These are phyloP conservation scores for Eristalis intricaria DNA, from an alignment of 2,888 invertebrate genomes.

Conservation along the genomic window DNA sequence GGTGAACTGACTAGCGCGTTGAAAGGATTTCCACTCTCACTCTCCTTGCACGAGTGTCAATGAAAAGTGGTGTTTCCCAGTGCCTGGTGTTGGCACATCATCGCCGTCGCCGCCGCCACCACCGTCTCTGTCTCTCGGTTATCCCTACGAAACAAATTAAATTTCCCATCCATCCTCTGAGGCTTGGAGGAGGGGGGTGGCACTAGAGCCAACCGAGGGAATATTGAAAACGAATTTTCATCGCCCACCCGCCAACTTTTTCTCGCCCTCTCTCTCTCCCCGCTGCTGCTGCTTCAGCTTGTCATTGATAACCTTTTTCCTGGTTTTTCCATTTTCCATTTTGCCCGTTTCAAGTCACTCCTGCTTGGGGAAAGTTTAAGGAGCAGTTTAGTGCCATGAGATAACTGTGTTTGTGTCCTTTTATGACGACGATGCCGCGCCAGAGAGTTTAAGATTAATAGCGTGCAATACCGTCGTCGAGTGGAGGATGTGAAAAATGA, in stretches of 20 bases:
- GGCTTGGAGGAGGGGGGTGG: neutral
- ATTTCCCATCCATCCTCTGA: conserved; percentile 27
- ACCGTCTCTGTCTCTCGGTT: neutral
- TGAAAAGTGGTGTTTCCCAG: conserved; percentile 34
- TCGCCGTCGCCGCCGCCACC: neutral
- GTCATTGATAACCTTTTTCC: conserved; percentile 40
- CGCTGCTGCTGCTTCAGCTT: neutral
- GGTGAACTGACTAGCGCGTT: neutral
- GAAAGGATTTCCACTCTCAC: conserved; percentile 26
- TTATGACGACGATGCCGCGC: conserved; percentile 25
- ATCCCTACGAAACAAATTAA: conserved; percentile 61
- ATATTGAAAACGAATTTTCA: conserved; percentile 46
- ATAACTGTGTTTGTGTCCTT: conserved; percentile 45
- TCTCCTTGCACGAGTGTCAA: conserved; percentile 41
- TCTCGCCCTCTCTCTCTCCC: neutral
- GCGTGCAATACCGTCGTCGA: conserved; percentile 1
- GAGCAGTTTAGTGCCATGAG: conserved; percentile 31
- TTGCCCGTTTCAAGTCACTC: neutral
- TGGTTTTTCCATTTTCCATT: neutral
- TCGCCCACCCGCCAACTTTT: neutral
- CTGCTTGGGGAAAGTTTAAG: conserved; percentile 22
- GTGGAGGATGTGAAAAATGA: conserved; percentile 25
- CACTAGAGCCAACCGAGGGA: conserved; percentile 2
- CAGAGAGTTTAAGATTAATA: conserved; percentile 58
- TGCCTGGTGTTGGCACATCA: conserved; percentile 36